Evolutionary conservation across 2,888 invertebrate genomes (phyloP).

Genomic region (Acrocyrtus sp.): DNA sequence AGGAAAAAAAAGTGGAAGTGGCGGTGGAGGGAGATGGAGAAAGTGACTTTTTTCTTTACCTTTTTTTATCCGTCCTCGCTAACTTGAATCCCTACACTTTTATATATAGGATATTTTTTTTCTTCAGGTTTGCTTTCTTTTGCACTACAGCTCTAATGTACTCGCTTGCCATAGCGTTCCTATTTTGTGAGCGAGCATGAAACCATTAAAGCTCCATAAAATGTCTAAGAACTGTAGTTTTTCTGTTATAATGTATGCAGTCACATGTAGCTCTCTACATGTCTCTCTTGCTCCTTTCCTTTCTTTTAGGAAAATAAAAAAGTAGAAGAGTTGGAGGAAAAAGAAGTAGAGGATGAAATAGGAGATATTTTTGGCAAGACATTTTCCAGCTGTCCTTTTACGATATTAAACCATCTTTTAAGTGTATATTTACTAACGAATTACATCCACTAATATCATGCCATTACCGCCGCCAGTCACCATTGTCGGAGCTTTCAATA

Average conservation of each 20-base stretch:
- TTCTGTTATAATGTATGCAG: neutral
- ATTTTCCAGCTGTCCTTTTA: slow-evolving; percentile 10
- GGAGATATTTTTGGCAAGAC: neutral
- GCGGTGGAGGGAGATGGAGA: too few species aligned
- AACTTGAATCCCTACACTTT: slow-evolving; percentile 3
- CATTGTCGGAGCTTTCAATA: too few species aligned
- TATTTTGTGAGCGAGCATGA: neutral
- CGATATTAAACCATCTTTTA: neutral
- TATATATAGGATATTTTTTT: slow-evolving; percentile 3
- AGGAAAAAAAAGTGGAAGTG: too few species aligned
- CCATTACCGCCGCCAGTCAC: too few species aligned
- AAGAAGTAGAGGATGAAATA: too few species aligned
- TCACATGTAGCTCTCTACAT: neutral
- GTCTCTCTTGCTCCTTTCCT: neutral
- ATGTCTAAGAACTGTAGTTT: too few species aligned
- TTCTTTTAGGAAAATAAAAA: too few species aligned
- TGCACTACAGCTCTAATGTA: neutral
- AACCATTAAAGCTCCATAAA: slow-evolving; percentile 14
- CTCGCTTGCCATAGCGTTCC: neutral
- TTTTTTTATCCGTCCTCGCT: neutral
- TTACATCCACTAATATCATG: too few species aligned
- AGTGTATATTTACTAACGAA: too few species aligned
- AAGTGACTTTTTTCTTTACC: neutral
- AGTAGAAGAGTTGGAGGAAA: neutral
- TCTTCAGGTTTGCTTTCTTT: neutral